These are phyloP conservation scores for Galeopsomyia nigrocyanea DNA, from an alignment of 2,888 invertebrate genomes.

Conservation along the genomic window DNA sequence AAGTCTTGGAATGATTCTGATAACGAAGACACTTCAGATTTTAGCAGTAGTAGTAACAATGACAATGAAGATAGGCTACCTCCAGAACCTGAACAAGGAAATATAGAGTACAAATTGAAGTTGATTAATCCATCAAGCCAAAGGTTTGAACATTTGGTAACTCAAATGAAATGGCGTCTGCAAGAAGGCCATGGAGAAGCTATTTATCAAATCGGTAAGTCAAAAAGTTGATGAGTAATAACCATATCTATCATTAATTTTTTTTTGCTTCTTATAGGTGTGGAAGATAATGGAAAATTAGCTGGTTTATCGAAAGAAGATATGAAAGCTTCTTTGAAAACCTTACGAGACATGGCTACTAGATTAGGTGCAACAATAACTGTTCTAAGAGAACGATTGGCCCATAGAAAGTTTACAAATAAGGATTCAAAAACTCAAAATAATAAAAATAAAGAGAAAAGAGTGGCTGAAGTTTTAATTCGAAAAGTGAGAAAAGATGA, in stretches of 20 bases:
- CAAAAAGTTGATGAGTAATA: conserved; percentile 1
- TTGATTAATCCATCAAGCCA: conserved; percentile 92
- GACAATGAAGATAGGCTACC: conserved; percentile 78
- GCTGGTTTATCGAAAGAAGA: conserved; percentile 87
- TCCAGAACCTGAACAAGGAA: conserved; percentile 94
- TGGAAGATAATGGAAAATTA: conserved; percentile 89
- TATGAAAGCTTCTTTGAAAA: conserved; percentile 87
- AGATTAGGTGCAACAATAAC: conserved; percentile 87
- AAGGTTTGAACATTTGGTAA: conserved; percentile 95
- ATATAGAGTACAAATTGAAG: conserved; percentile 96
- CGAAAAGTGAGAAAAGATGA: conserved; percentile 77
- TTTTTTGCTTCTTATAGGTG: conserved; percentile 69
- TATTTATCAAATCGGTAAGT: conserved; percentile 90
- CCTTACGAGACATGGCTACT: conserved; percentile 89
- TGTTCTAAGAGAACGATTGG: conserved; percentile 78
- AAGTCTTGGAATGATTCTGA: conserved; percentile 71
- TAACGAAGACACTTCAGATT: conserved; percentile 67
- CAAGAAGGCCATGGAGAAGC: conserved; percentile 97
- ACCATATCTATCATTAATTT: conserved; percentile 2
- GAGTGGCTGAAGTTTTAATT: conserved; percentile 89
- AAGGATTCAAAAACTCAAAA: conserved; percentile 54
- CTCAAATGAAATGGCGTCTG: conserved; percentile 98
- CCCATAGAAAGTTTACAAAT: conserved; percentile 61
- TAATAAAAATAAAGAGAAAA: conserved; percentile 68
- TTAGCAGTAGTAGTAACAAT: conserved; percentile 68